Percentiles rank a stretch among this genome's conserved stretches.
Evolutionary conservation across 2,888 invertebrate genomes (phyloP).

Genomic region (Drosophila paracracens): DNA sequence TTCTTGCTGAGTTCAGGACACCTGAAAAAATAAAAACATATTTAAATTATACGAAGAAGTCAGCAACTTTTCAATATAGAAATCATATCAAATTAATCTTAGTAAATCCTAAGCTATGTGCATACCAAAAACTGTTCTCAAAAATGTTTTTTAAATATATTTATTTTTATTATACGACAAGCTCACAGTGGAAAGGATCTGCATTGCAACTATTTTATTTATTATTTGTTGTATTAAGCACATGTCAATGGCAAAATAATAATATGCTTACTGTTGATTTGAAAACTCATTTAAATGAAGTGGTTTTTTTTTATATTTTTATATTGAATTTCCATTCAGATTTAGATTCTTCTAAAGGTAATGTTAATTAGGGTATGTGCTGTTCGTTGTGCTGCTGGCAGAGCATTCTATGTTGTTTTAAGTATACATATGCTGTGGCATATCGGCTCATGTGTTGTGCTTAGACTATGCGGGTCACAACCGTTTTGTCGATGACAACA

Average conservation of each 20-base stretch:
- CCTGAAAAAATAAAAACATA: too few species aligned
- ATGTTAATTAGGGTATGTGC: constrained; percentile 21
- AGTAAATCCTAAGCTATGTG: background rate
- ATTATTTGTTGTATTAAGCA: background rate
- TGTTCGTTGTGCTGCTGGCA: background rate
- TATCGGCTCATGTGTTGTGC: constrained; percentile 41
- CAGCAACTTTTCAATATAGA: background rate
- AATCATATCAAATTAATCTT: background rate
- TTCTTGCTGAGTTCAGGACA: too few species aligned
- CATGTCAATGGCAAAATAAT: background rate
- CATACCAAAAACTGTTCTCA: background rate
- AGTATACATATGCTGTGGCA: constrained; percentile 22
- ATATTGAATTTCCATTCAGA: background rate
- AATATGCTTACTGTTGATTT: background rate
- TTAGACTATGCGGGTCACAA: constrained; percentile 68
- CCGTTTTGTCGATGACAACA: constrained; percentile 60
- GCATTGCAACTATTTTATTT: background rate
- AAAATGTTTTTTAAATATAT: background rate
- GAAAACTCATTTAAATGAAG: background rate
- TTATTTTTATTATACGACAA: background rate
- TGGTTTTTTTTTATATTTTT: background rate
- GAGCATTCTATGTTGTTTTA: background rate
- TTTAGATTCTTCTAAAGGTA: background rate
- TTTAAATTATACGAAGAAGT: too few species aligned
- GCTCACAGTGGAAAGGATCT: background rate